Base-by-base conservation (phyloP, 2,888 invertebrate species). In the Pilophorus perplexus region DNA sequence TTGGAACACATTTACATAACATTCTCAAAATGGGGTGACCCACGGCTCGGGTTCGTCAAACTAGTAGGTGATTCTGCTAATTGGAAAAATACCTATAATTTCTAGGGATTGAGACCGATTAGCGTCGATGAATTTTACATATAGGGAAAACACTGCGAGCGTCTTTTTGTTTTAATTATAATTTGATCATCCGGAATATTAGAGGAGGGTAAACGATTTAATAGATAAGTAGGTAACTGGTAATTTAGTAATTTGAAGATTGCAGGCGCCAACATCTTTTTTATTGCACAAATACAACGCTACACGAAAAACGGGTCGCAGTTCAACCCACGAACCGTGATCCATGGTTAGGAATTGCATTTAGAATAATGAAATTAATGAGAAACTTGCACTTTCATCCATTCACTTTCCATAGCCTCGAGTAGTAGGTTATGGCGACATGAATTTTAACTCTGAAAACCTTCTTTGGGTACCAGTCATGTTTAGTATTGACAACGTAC, bases 71-170 rank as follows among this genome's bases (percentile, higher is more conserved):
- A 59, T 59, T 59, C 59, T 59, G 25, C 44, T 59, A 59, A 59
- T 59, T 59, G 59, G 59, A 59, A 59, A 59, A 59, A 59, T 59
- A 42, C 59, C 59, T 59, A 25, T 59, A 59, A 59, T 59, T 59
- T 59, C 42, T n/a, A 25, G n/a, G 42, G 59, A 42, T 25, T 38
- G n/a, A 14, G 5, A 42, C 16, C 27, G 59, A 59, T 59, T 59
- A 59, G 59, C 42, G 25, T 59, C 27, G 25, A 59, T 40, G 42
- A 59, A 42, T 59, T 59, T 59, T 59, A 59, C 42, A 42, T 59
- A 25, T 23, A 59, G 42, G 20, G 27, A 28, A 52, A 52, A 28
- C 14, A 52, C 52, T 28, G 27, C 27, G 52, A 10, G 18, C 25
- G 28, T 10, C 16, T 50, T 52, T 52, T 52, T 14, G 28, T 28